These are phyloP conservation scores for Eurosta solidaginis DNA, from an alignment of 1,140 invertebrate species.

Conservation along the genomic window DNA sequence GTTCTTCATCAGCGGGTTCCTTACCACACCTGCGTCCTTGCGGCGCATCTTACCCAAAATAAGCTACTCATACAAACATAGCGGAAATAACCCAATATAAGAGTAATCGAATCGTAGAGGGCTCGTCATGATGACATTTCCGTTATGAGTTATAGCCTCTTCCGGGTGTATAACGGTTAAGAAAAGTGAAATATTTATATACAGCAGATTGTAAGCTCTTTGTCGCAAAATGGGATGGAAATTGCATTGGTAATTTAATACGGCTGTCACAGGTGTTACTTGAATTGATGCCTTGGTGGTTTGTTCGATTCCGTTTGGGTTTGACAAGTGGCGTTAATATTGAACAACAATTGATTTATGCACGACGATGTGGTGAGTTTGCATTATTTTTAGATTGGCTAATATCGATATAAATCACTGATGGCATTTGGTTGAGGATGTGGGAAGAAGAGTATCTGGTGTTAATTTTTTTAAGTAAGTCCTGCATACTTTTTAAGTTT, in stretches of 20 bases:
- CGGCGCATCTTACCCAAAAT: background rate
- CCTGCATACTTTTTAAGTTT: no score
- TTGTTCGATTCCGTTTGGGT: no score
- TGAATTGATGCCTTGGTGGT: no score
- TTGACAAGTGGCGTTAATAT: background rate
- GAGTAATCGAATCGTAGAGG: background rate
- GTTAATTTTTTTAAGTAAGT: no score
- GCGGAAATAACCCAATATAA: background rate
- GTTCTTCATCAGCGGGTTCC: no score
- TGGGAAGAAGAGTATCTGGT: no score
- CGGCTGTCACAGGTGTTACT: background rate
- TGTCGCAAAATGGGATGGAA: background rate
- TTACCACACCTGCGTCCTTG: no score
- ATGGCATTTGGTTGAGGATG: no score
- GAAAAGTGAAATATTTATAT: background rate
- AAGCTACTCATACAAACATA: background rate
- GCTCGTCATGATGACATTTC: constrained; percentile 17
- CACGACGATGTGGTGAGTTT: background rate
- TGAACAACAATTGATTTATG: constrained; percentile 8
- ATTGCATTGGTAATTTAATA: background rate
- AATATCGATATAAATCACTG: background rate
- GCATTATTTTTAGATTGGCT: background rate
- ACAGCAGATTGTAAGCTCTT: background rate
- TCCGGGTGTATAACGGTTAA: no score
- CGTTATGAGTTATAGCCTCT: constrained; percentile 7